Evolutionary conservation across 2,888 invertebrate species (phyloP).

Genomic region (Aphidius colemani): DNA sequence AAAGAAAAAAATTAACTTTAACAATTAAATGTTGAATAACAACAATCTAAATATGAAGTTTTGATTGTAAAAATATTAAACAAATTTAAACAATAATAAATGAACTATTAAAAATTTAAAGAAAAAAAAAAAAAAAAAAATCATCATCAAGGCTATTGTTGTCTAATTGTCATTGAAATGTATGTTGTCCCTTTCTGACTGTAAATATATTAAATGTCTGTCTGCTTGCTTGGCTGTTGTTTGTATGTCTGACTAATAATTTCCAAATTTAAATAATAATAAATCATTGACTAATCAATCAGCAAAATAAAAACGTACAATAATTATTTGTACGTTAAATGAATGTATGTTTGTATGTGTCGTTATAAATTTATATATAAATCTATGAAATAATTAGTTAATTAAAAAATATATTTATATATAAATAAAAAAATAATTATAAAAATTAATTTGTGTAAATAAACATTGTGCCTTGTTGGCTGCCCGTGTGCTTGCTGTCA

Average conservation of each 20-base stretch:
- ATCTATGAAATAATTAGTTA: constrained; percentile 13
- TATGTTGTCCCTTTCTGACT: constrained; percentile 28
- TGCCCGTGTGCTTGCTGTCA: constrained; percentile 30
- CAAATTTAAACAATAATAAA: neutral
- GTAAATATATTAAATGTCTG: constrained; percentile 26
- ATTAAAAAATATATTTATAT: neutral
- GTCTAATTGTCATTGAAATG: constrained; percentile 20
- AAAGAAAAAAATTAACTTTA: no score
- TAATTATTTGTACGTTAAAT: neutral
- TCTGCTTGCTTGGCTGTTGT: constrained; percentile 29
- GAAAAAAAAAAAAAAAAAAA: neutral
- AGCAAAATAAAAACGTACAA: neutral
- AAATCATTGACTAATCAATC: no score
- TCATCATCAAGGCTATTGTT: constrained; percentile 16
- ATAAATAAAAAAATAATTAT: no score
- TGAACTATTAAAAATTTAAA: neutral
- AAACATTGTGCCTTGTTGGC: constrained; percentile 27
- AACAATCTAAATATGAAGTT: no score
- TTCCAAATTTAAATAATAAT: no score
- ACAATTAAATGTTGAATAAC: no score
- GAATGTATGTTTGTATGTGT: constrained; percentile 16
- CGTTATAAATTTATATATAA: neutral
- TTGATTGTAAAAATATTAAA: no score
- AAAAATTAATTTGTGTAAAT: constrained; percentile 1
- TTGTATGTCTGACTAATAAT: constrained; percentile 14